Percentiles rank a stretch among this genome's conserved stretches.
Evolutionary conservation across 2,888 invertebrate species (phyloP).

Genomic region (Limnephilus marmoratus): DNA sequence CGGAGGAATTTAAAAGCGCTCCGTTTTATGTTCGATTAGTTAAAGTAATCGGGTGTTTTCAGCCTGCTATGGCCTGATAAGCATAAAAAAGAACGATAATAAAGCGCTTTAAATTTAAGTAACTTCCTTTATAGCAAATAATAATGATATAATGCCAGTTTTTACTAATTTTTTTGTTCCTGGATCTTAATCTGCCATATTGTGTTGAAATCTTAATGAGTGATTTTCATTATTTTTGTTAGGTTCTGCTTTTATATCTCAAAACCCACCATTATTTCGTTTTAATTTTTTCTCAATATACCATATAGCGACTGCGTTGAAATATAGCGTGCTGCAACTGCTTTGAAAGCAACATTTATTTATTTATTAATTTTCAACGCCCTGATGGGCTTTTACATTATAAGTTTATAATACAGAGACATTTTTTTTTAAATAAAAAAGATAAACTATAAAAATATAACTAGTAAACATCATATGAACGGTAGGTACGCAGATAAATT

Average conservation of each 20-base stretch:
- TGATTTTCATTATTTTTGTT: background rate
- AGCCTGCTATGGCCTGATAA: background rate
- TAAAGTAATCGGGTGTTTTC: slow-evolving; percentile 4
- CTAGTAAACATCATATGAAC: too few relatives aligned
- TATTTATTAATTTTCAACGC: too few relatives aligned
- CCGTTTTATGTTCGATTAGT: slow-evolving; percentile 3
- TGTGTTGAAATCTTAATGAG: background rate
- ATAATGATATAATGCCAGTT: background rate
- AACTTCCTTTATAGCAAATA: background rate
- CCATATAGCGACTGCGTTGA: background rate
- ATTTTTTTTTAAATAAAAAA: too few relatives aligned
- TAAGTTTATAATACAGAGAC: too few relatives aligned
- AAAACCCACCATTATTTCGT: background rate
- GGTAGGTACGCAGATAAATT: too few relatives aligned
- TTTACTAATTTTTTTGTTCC: background rate
- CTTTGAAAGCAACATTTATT: too few relatives aligned
- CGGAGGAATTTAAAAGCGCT: background rate
- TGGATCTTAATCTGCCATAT: background rate
- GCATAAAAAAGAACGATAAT: background rate
- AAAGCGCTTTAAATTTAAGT: background rate
- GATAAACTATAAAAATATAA: too few relatives aligned
- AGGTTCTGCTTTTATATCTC: background rate
- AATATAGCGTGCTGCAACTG: too few relatives aligned
- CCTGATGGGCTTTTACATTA: too few relatives aligned
- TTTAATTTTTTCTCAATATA: background rate